Evolutionary conservation across 2,113 vertebrate species (phyloP), one percentile per base, ranked within the genome.

Genomic region (Caranx melampygus): DNA sequence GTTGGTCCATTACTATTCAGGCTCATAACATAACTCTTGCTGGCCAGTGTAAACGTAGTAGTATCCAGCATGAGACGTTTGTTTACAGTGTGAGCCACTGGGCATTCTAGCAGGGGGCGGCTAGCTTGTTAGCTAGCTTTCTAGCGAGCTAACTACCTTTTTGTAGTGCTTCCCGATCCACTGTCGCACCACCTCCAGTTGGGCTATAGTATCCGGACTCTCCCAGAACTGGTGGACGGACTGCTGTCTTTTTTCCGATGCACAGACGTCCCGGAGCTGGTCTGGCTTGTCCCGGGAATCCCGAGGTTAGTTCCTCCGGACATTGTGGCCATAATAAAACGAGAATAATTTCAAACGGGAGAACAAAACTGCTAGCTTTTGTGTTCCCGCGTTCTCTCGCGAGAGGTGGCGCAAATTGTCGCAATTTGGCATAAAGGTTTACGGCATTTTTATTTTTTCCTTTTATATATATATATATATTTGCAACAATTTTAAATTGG

Each of bases 121-220:
- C 82, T 89, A 89, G 79, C 79, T 61, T 33, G 21, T 71, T 58
- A 61, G 61, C 72, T 85, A 61, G 89, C 85, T 64, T 64, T 51
- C 49, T 49, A 31, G 60, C 57, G 11, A 54, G 79, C 91, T 91
- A 89, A 34, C 72, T 89, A 98, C 97, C 97, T 98, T 98, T 93
- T 96, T 97, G 94, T 97, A 97, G 92, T 97, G 96, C 92, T 97
- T 98, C 72, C 95, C 96, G 57, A 97, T 93, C 97, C 97, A 98
- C 79, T 94, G 94, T 37, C 97, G 95, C 86, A 96, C 95, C 49
- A 93, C 88, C 79, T 98, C 97, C 89, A 98, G 90, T 88, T 97
- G 97, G 45, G 95, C 92, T 78, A 96, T 92, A 12, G 96, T 97
- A 49, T 98, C 97, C 11, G 95, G 89, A 81, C 95, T 96, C 91